Evolutionary conservation across 2,888 invertebrate genomes (phyloP).

Genomic region (Chymomyza caudatula): DNA sequence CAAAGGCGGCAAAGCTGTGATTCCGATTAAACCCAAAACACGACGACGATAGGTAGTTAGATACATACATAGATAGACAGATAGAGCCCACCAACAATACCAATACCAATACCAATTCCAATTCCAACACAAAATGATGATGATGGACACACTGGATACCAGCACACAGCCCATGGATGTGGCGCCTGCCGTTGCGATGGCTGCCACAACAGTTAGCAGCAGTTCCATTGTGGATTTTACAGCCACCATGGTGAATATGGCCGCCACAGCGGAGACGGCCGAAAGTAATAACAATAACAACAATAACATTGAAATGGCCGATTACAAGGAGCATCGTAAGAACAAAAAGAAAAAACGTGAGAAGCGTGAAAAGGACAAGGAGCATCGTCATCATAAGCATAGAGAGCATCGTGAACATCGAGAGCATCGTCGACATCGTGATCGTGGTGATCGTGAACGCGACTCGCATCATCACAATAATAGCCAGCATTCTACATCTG

Average conservation of each 20-base stretch:
- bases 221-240: slow-evolving; percentile 52
- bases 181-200: slow-evolving; percentile 55
- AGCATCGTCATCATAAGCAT: slow-evolving; percentile 66
- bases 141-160: slow-evolving; percentile 74
- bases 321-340: slow-evolving; percentile 75
- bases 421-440: slow-evolving; percentile 42
- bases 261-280: slow-evolving; percentile 56
- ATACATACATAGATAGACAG: not conserved
- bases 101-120: not conserved
- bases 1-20: slow-evolving; percentile 29
- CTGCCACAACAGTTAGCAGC: slow-evolving; percentile 60
- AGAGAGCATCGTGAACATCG: slow-evolving; percentile 61
- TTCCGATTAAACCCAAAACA: slow-evolving; percentile 1
- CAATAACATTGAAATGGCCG: slow-evolving; percentile 74
- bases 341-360: slow-evolving; percentile 78
- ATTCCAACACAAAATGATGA: slow-evolving; percentile 68
- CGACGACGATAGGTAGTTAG: not conserved
- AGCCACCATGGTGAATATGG: slow-evolving; percentile 65
- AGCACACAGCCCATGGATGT: slow-evolving; percentile 57
- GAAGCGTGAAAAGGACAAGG: slow-evolving; percentile 76
- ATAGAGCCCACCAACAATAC: not conserved
- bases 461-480: slow-evolving; percentile 54
- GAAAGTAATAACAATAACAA: slow-evolving; percentile 68
- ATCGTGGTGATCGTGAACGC: slow-evolving; percentile 53
- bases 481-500: slow-evolving; percentile 70